Evolutionary conservation across 2,888 invertebrate species (phyloP).

Genomic region (Morinoia aosen): DNA sequence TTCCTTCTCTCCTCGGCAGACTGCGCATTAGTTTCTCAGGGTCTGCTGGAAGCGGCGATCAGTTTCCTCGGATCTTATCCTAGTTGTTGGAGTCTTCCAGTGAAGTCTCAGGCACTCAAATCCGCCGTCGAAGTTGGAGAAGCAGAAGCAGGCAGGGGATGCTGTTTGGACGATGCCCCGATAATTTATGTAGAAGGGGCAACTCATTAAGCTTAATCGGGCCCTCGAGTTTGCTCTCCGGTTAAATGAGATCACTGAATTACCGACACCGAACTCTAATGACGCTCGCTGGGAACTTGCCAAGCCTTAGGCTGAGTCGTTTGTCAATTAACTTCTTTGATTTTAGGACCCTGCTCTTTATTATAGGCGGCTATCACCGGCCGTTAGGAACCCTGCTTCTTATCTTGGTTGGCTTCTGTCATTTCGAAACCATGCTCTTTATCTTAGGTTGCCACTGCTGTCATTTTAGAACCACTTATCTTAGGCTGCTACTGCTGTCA

Average conservation of each 20-base stretch:
- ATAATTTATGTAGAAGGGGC: slow-evolving; percentile 51
- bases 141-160: neutral
- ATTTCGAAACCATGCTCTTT: too few species aligned
- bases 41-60: neutral
- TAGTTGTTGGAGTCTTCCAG: neutral
- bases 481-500: too few species aligned
- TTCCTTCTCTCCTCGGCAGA: neutral
- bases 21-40: neutral
- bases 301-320: neutral
- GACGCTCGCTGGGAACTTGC: slow-evolving; percentile 27
- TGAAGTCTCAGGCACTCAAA: neutral
- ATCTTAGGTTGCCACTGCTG: too few species aligned
- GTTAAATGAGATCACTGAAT: slow-evolving; percentile 51
- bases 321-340: slow-evolving; percentile 27
- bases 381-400: too few species aligned
- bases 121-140: neutral
- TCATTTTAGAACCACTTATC: too few species aligned
- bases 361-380: too few species aligned
- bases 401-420: too few species aligned
- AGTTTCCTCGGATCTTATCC: neutral
- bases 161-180: slow-evolving; percentile 15
- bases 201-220: slow-evolving; percentile 52
- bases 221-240: slow-evolving; percentile 20
- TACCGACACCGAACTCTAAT: slow-evolving; percentile 48
- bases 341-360: neutral